phyloP scores from a whole-genome alignment of 2,888 invertebrate genomes.

The Mesodorylaimus sp. region DNA sequence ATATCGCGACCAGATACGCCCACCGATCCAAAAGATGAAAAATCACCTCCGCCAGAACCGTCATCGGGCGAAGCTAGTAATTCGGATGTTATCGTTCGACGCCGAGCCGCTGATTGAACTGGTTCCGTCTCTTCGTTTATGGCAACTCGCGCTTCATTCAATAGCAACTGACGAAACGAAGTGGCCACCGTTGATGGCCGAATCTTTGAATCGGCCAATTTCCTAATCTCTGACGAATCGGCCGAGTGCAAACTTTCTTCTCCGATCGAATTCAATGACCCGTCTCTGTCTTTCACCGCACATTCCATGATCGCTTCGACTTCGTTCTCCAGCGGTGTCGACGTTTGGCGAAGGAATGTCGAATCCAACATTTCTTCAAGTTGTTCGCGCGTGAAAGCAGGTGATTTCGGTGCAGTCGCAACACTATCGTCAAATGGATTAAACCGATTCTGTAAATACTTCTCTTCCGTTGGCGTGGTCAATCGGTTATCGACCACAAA shows the following conservation, averaged over 20 bases:
- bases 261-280: too few relatives aligned
- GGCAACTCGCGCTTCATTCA: not conserved
- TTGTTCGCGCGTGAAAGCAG: not conserved
- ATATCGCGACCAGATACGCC: not conserved
- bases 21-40: not conserved
- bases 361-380: not conserved
- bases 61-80: not conserved
- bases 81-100: not conserved
- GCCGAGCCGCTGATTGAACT: not conserved
- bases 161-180: not conserved
- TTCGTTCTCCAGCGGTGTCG: not conserved
- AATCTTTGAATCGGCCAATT: too few relatives aligned
- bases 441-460: not conserved
- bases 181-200: not conserved
- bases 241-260: too few relatives aligned
- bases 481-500: too few relatives aligned
- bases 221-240: too few relatives aligned
- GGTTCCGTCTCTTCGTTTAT: too few relatives aligned
- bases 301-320: not conserved
- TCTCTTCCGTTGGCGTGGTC: not conserved
- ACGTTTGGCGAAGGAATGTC: not conserved
- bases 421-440: not conserved
- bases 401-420: not conserved
- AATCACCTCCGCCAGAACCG: not conserved
- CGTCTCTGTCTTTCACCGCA: not conserved